Conservation (phyloP, 2,888 invertebrate genomes). For the Amitus sp. region DNA sequence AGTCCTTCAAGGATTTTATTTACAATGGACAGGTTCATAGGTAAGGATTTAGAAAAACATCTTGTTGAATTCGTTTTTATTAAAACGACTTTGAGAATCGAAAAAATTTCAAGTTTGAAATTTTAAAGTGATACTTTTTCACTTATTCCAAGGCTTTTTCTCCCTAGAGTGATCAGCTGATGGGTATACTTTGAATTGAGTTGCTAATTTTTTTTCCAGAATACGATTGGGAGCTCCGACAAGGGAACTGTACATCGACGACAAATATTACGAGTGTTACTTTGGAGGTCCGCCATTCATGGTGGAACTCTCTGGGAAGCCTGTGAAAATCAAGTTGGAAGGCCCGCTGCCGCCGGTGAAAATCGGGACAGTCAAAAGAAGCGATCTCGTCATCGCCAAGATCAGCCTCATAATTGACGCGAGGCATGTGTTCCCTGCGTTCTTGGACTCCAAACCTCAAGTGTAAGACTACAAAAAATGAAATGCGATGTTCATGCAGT, state of each 20-base stretch:
- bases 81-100: too few relatives aligned
- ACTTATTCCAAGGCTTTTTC: too few relatives aligned
- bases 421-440: constrained; percentile 80
- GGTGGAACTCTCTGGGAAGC: constrained; percentile 81
- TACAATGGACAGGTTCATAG: constrained; percentile 77
- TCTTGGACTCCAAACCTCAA: constrained; percentile 85
- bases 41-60: constrained; percentile 45
- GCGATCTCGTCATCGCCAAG: constrained; percentile 86
- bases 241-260: constrained; percentile 89
- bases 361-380: constrained; percentile 81
- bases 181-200: too few relatives aligned
- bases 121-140: too few relatives aligned
- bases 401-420: constrained; percentile 87
- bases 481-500: too few relatives aligned
- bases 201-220: constrained; percentile 67
- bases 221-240: constrained; percentile 93
- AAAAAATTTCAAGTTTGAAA: too few relatives aligned
- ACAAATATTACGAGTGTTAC: constrained; percentile 89
- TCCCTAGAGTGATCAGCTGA: too few relatives aligned
- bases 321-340: constrained; percentile 83
- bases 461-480: constrained; percentile 64
- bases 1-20: constrained; percentile 77
- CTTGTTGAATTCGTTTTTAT: constrained; percentile 8
- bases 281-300: constrained; percentile 90
- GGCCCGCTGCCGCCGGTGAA: constrained; percentile 95